A percentile compares a stretch with the other conserved stretches of the same genome.
Evolutionary conservation across 2,113 vertebrate genomes (phyloP).

Genomic region (Arenaria interpres): DNA sequence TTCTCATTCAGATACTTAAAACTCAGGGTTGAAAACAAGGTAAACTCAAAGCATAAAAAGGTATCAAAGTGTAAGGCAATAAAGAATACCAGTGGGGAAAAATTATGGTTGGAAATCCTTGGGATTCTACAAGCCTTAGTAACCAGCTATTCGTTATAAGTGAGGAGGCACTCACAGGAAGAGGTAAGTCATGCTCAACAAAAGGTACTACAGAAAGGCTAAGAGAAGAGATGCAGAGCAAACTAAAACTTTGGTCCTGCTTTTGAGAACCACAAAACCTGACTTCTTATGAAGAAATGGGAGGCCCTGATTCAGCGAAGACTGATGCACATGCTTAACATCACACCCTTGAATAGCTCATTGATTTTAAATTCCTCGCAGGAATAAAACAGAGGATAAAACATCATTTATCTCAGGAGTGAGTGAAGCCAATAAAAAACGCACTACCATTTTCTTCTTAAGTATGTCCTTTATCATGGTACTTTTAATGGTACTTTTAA

Average conservation of each 20-base stretch:
- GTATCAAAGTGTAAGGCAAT: neutral
- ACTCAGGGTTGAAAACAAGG: neutral
- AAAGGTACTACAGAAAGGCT: neutral
- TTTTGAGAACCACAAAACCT: neutral
- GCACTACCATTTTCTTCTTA: neutral
- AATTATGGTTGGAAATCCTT: neutral
- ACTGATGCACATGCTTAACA: neutral
- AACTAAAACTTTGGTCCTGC: neutral
- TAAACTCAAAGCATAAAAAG: neutral
- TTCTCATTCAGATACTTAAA: neutral
- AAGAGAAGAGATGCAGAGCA: neutral
- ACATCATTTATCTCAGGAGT: neutral
- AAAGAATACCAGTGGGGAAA: neutral
- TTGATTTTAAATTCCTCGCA: neutral
- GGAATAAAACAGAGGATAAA: neutral
- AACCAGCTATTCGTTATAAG: neutral
- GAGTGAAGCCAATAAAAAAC: neutral
- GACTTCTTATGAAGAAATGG: neutral
- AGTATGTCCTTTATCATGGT: neutral
- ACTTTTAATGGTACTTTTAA: too few species aligned
- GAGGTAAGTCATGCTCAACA: neutral
- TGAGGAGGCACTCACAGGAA: neutral
- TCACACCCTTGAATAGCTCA: neutral
- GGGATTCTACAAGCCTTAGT: neutral
- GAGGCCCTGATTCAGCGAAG: neutral